A percentile compares a stretch with the other conserved stretches of the same genome.
These are phyloP conservation scores for Echinops telfairi DNA, from an alignment of 2,113 vertebrate species.

Conservation along the genomic window DNA sequence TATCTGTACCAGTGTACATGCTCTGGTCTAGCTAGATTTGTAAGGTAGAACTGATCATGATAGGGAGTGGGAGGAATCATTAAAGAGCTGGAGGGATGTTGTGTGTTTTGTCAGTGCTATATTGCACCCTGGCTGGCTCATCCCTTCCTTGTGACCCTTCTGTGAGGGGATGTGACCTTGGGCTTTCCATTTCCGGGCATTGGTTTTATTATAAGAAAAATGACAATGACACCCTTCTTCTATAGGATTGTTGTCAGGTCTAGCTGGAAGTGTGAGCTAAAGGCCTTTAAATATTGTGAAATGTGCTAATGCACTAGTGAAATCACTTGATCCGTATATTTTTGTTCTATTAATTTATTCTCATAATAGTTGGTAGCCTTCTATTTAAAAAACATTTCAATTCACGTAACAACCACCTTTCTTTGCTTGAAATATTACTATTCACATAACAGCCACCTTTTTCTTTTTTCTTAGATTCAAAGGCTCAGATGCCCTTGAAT, in stretches of 20 bases:
- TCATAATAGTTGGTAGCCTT: background rate
- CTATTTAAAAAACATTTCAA: no score
- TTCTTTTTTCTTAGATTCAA: no score
- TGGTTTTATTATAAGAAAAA: conserved; percentile 57
- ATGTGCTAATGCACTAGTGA: conserved; percentile 40
- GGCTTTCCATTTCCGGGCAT: conserved; percentile 41
- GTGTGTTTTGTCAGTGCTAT: no score
- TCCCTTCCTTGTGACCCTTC: no score
- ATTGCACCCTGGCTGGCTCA: no score
- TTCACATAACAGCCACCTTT: background rate
- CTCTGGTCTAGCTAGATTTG: no score
- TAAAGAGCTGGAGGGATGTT: no score
- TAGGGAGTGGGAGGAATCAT: no score
- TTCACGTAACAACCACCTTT: background rate
- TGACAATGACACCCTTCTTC: conserved; percentile 17
- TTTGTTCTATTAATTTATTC: conserved; percentile 42
- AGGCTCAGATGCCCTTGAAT: background rate
- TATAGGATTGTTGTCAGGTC: conserved; percentile 14
- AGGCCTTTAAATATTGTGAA: conserved; percentile 37
- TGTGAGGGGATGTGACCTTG: background rate
- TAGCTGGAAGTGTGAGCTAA: conserved; percentile 26
- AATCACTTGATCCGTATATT: conserved; percentile 32
- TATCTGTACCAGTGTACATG: no score
- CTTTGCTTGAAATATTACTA: no score
- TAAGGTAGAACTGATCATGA: no score